These are phyloP conservation scores for Casuarius casuarius DNA, from an alignment of 2,113 vertebrate genomes.

Conservation along the genomic window DNA sequence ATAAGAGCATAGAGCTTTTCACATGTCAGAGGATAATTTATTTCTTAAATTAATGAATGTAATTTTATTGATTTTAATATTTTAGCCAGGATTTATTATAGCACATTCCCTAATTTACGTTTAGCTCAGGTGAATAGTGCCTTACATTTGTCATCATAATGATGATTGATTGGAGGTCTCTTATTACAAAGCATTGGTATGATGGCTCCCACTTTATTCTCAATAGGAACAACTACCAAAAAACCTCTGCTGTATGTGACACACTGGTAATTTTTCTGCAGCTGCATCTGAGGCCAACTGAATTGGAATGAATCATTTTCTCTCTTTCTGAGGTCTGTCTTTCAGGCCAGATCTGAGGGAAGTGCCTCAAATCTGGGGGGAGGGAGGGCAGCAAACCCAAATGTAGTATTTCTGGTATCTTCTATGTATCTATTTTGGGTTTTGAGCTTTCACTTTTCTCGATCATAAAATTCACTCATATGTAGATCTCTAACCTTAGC, in stretches of 20 bases:
- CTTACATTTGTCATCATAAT: constrained; percentile 6
- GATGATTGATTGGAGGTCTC: constrained; percentile 7
- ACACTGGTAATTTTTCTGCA: neutral
- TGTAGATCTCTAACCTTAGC: neutral
- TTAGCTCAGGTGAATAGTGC: constrained; percentile 27
- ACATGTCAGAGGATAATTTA: constrained; percentile 1
- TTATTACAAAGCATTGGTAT: neutral
- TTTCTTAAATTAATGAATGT: constrained; percentile 33
- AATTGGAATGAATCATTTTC: neutral
- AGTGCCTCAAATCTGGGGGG: neutral
- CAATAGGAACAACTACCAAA: neutral
- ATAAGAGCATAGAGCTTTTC: neutral
- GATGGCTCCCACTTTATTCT: neutral
- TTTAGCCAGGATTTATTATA: constrained; percentile 44
- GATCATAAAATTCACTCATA: neutral
- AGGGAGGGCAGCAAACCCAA: neutral
- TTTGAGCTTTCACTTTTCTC: neutral
- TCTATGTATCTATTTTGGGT: neutral
- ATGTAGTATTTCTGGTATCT: neutral
- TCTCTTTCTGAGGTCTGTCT: neutral
- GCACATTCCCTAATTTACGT: neutral
- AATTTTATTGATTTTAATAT: constrained; percentile 40
- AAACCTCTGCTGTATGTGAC: neutral
- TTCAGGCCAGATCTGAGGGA: neutral
- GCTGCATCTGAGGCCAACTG: neutral